Base-by-base conservation (phyloP, 1,140 invertebrate genomes). In the Onthophagus taurus region DNA sequence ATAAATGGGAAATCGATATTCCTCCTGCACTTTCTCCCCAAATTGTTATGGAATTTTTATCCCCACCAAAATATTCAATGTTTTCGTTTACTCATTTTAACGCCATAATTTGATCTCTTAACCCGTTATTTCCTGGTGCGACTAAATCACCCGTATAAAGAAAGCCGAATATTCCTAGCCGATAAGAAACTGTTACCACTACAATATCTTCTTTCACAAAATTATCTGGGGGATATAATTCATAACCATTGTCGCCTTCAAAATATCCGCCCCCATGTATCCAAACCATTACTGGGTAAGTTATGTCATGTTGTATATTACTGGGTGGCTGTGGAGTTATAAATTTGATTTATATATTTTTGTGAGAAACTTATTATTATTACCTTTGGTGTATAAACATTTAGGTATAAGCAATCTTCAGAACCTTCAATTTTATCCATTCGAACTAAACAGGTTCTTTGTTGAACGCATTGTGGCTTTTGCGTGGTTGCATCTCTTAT, bases 201-300 rank as follows among this genome's bases (percentile, higher is more conserved):
- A 36, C 13, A 6, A 35, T n/a, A 35, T 35, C 17, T 18, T 35
- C 6, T 4, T 35, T 18, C 4, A 35, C 3, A 18, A 35, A 35
- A 7, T 18, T 9, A 16, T 35, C 33, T 3, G 33, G 33, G 33
- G 5, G 3, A 18, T 35, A 35, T n/a, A 35, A 17, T 7, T 35
- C 33, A 17, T 35, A 16, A 18, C 5, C 9, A 12, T 35, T 35
- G 19, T 35, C 33, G 3, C 33, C 33, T n/a, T 35, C 33, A n/a
- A 35, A 16, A 17, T 11, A 35, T 16, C 33, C 14, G n/a, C 33
- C 33, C 2, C 33, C 33, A 12, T 35, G 13, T 3, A 35, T 35
- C 33, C 33, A 35, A 11, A 35, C 33, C 33, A 35, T 35, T 4
- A 35, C 33, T 16, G 33, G n/a, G n/a, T n/a, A n/a, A n/a, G n/a